Evolutionary conservation across 2,113 vertebrate genomes (phyloP).

Genomic region (Clupea harengus): DNA sequence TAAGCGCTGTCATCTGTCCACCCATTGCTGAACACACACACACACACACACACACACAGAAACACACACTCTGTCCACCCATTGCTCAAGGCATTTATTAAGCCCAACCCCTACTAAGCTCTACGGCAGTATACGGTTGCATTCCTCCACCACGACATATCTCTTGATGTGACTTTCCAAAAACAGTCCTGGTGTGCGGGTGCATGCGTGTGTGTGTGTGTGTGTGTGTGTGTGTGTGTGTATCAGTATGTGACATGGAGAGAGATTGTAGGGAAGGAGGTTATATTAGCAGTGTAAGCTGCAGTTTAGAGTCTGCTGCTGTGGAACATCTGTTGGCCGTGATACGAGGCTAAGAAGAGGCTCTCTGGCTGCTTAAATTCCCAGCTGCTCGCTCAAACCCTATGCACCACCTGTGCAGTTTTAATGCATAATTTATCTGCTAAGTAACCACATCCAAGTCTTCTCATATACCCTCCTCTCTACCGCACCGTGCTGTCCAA

Average conservation of each 20-base stretch:
- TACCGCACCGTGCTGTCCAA: conserved; percentile 16
- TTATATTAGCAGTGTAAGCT: conserved; percentile 61
- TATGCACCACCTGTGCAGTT: conserved; percentile 67
- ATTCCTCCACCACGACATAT: not conserved
- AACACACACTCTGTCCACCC: conserved; percentile 22
- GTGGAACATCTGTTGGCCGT: conserved; percentile 69
- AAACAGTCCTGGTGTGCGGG: conserved; percentile 35
- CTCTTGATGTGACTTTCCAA: conserved; percentile 17
- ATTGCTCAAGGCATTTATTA: conserved; percentile 37
- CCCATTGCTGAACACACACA: conserved; percentile 48
- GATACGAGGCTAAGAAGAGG: conserved; percentile 65
- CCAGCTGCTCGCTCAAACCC: conserved; percentile 48
- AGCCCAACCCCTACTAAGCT: not conserved
- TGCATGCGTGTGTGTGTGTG: not conserved
- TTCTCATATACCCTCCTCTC: conserved; percentile 34
- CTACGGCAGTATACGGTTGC: not conserved
- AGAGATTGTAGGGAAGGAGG: conserved; percentile 21
- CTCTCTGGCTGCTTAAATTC: conserved; percentile 29
- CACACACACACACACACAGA: no score
- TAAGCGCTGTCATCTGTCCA: not conserved
- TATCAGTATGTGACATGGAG: conserved; percentile 5
- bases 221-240: conserved; percentile 29
- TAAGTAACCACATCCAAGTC: conserved; percentile 65
- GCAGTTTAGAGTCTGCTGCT: conserved; percentile 55
- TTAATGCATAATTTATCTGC: conserved; percentile 73